Evolutionary conservation across 2,113 vertebrate genomes (phyloP).

Genomic region (Mungos mungo): DNA sequence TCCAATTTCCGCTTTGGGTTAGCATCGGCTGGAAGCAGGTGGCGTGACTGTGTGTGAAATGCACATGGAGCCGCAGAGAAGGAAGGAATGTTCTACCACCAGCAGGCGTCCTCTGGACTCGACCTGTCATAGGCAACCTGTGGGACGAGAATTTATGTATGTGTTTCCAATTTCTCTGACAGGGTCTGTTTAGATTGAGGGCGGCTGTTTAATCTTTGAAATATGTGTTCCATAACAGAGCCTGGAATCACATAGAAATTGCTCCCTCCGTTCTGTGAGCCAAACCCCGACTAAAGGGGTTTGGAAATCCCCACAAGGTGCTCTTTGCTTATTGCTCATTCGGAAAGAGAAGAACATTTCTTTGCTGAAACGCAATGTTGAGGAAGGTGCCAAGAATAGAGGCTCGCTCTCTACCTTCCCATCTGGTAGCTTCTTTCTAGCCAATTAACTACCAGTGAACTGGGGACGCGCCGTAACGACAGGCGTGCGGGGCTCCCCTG

Average conservation of each 20-base stretch:
- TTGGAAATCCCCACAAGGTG: slow-evolving; percentile 79
- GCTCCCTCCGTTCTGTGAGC: slow-evolving; percentile 54
- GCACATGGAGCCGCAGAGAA: neutral
- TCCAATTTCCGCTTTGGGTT: neutral
- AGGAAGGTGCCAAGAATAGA: slow-evolving; percentile 73
- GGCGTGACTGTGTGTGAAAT: neutral
- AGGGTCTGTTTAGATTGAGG: slow-evolving; percentile 73
- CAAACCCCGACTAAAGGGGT: slow-evolving; percentile 53
- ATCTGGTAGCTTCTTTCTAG: slow-evolving; percentile 67
- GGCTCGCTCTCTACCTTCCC: slow-evolving; percentile 62
- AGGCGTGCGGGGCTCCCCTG: slow-evolving; percentile 2
- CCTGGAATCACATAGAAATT: slow-evolving; percentile 61
- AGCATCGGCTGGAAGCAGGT: neutral
- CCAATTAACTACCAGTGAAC: slow-evolving; percentile 66
- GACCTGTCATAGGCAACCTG: slow-evolving; percentile 57
- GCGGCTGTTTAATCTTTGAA: slow-evolving; percentile 73
- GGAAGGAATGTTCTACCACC: neutral
- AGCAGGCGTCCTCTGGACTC: neutral
- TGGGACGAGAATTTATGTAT: neutral
- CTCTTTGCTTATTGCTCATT: slow-evolving; percentile 68
- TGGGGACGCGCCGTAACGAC: slow-evolving; percentile 39
- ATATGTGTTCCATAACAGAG: slow-evolving; percentile 68
- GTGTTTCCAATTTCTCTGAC: slow-evolving; percentile 65
- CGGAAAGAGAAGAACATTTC: slow-evolving; percentile 64
- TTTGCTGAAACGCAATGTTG: slow-evolving; percentile 76